Evolutionary conservation across 1,140 invertebrate genomes (phyloP), one percentile per base, ranked within the genome.

Genomic region (Aleiodes sp.): DNA sequence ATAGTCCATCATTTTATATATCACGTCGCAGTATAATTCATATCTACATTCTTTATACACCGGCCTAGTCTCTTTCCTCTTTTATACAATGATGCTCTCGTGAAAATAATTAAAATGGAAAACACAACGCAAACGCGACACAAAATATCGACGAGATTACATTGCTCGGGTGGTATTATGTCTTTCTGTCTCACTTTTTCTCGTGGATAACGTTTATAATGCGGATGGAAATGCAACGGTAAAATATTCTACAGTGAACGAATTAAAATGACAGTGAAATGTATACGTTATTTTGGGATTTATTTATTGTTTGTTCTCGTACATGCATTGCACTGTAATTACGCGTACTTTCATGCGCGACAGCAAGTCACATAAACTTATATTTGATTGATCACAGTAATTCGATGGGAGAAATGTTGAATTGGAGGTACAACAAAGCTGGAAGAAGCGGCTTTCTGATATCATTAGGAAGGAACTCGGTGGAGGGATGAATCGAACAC

Each of bases 101-200:
- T 67, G 73, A 80, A 80, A 81, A 80, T 80, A 82, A 84, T 83
- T 83, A 83, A 82, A 83, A 82, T 81, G 78, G 77, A 80, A 78
- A 77, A 67, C 73, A 76, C 70, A 71, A 70, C 64, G 59, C 71
- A 68, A 76, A 78, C 65, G 74, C 75, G 73, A 77, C 74, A 77
- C 81, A 74, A 84, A 84, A 84, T 84, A 84, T 84, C 82, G 83
- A 84, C 80, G 80, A 84, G 81, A 84, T 84, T 83, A 83, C 81
- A 82, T 81, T 43, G 21, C 16, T 10, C 24, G 14, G 39, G 16
- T 41, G 62, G 33, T 16, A 39, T 19, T 35, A 19, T 65, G 62
- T 65, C 14, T 43, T 8, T 65, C 14, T 1, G 63, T 52, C 37
- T 43, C 16, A 41, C 39, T 14, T 65, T 29, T 37, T 31, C 33